Evolutionary conservation across 2,797 vertebrate genomes (phyloP), one percentile per base, ranked within the genome.

Genomic region (Echeneis naucrates): DNA sequence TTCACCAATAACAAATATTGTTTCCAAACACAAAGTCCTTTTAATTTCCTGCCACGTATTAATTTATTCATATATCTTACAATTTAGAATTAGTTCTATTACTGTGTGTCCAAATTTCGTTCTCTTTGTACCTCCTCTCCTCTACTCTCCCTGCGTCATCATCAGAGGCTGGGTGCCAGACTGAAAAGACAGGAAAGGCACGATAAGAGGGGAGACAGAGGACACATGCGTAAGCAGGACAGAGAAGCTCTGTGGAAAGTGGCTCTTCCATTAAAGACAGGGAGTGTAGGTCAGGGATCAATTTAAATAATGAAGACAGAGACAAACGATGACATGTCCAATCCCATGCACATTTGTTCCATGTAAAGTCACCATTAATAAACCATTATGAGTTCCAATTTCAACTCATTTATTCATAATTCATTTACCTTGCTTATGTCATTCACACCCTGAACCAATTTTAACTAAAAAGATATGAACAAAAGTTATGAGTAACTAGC

Each of bases 141-240:
- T 78, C 76, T 82, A 75, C 72, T 80, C 73, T 84, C 21, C 44
- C 78, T 89, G 89, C 87, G 84, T 92, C 92, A 90, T 90, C 82
- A 78, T 33, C 33, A 14, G 73, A 38, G 80, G 87, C 81, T 82
- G 61, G 67, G 47, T 92, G 88, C 87, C 90, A 91, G 57, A 73
- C 38, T 87, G 73, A 53, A 82, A 58, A 84, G 75, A 75, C 56
- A 17, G 48, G 47, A 64, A 70, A 66, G 74, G 55, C 64, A 65
- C 42, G 72, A 77, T 54, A 72, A 40, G 63, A 78, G 69, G 68
- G 56, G 68, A 75, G 65, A 72, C 32, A 70, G 79, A 77, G 85
- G 82, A 75, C 76, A 72, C 55, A 51, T 33, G 30, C 42, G 6
- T 69, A 67, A 77, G 73, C 80, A 81, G 73, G 57, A 68, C 64